These are phyloP conservation scores for Drosophila helvetica DNA, from an alignment of 2,888 invertebrate species.

Conservation along the genomic window DNA sequence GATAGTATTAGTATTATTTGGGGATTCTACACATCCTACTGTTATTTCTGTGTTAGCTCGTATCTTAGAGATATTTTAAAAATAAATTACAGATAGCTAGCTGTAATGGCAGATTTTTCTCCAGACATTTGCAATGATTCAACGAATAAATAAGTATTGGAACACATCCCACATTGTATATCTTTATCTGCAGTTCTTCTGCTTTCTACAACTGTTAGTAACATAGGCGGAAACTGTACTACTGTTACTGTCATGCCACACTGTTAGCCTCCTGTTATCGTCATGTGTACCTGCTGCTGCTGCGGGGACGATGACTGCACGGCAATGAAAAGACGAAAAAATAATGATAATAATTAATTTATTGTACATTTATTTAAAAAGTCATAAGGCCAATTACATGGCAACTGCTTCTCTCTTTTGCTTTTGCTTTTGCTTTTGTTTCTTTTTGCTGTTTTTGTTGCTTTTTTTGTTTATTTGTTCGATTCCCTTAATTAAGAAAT, in stretches of 20 bases:
- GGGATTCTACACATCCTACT: no score
- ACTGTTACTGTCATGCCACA: background rate
- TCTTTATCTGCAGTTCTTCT: no score
- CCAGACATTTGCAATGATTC: no score
- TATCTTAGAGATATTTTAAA: no score
- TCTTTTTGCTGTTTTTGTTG: background rate
- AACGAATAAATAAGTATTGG: no score
- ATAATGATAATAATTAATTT: slow-evolving; percentile 45
- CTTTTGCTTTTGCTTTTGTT: background rate
- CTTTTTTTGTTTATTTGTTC: slow-evolving; percentile 6
- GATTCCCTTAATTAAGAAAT: slow-evolving; percentile 71
- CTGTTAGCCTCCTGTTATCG: background rate
- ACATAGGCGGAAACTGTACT: background rate
- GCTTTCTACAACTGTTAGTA: background rate
- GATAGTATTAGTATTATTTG: no score
- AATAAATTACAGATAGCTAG: no score
- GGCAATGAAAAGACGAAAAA: slow-evolving; percentile 7
- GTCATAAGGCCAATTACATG: slow-evolving; percentile 67
- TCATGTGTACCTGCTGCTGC: background rate
- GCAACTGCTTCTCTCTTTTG: slow-evolving; percentile 23
- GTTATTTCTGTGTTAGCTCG: no score
- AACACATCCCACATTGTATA: no score
- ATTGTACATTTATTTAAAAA: slow-evolving; percentile 72
- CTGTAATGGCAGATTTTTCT: no score
- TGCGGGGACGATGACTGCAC: background rate